Conservation (phyloP, 1,140 invertebrate genomes). For the Augochlora pura region DNA sequence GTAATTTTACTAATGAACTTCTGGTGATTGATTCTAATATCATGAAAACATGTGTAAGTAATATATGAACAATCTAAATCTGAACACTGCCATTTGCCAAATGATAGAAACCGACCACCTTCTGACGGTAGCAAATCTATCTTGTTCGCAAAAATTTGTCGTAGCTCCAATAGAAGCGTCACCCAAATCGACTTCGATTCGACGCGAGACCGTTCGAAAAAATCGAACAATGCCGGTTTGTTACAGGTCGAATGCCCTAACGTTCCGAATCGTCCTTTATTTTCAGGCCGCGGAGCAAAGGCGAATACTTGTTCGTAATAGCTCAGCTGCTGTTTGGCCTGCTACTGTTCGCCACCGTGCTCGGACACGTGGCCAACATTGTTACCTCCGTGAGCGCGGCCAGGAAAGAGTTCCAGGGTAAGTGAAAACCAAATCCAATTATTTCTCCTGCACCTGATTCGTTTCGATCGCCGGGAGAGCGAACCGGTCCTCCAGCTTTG, state of each 20-base stretch:
- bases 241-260: background rate
- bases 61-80: too few species aligned
- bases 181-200: too few species aligned
- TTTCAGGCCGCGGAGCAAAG: conserved; percentile 89
- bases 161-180: too few species aligned
- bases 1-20: too few species aligned
- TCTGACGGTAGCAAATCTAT: too few species aligned
- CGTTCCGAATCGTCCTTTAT: background rate
- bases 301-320: conserved; percentile 95
- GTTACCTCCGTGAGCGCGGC: conserved; percentile 96
- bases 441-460: background rate
- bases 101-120: too few species aligned
- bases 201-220: background rate
- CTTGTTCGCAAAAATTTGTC: too few species aligned
- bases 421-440: conserved; percentile 70
- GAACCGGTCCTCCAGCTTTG: too few species aligned
- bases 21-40: too few species aligned
- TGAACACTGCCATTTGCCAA: too few species aligned
- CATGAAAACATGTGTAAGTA: too few species aligned
- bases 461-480: background rate
- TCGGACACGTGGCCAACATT: conserved; percentile 97
- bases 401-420: conserved; percentile 97
- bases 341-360: conserved; percentile 93
- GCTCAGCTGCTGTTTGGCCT: conserved; percentile 94
- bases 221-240: background rate